Evolutionary conservation across 2,888 invertebrate genomes (phyloP).

Genomic region (Thumatha senex): DNA sequence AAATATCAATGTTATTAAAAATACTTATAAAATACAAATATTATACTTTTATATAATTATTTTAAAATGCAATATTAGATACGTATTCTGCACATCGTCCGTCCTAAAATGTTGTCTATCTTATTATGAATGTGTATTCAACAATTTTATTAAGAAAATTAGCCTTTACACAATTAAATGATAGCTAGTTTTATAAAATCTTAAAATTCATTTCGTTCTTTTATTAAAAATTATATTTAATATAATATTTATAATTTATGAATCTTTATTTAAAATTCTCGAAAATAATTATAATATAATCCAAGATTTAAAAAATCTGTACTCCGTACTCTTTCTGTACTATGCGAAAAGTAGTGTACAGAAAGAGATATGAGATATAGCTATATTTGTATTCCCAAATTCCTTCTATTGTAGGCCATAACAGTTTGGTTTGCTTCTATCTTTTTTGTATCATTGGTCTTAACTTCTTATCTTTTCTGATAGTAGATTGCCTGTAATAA

Average conservation of each 20-base stretch:
- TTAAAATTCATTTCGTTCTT: slow-evolving; percentile 11
- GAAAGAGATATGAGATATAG: no score
- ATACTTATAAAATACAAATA: background rate
- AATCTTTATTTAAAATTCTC: no score
- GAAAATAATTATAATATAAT: no score
- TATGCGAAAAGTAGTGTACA: no score
- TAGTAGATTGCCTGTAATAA: no score
- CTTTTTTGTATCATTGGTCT: no score
- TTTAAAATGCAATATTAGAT: slow-evolving; percentile 36
- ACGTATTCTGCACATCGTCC: slow-evolving; percentile 30
- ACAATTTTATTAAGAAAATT: slow-evolving; percentile 10
- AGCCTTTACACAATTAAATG: slow-evolving; percentile 32
- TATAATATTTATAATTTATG: background rate
- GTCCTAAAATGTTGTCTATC: slow-evolving; percentile 31
- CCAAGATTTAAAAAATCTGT: no score
- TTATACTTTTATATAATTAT: slow-evolving; percentile 12
- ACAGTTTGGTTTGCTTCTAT: no score
- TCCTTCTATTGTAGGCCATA: no score
- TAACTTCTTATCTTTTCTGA: no score
- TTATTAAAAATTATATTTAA: slow-evolving; percentile 4
- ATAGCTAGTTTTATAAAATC: slow-evolving; percentile 15
- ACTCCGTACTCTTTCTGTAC: no score
- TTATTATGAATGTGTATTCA: slow-evolving; percentile 29
- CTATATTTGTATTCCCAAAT: no score
- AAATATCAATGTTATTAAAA: slow-evolving; percentile 12